Evolutionary conservation across 2,888 invertebrate genomes (phyloP), one percentile per base, ranked within the genome.

Genomic region (Andricus quercusramuli): DNA sequence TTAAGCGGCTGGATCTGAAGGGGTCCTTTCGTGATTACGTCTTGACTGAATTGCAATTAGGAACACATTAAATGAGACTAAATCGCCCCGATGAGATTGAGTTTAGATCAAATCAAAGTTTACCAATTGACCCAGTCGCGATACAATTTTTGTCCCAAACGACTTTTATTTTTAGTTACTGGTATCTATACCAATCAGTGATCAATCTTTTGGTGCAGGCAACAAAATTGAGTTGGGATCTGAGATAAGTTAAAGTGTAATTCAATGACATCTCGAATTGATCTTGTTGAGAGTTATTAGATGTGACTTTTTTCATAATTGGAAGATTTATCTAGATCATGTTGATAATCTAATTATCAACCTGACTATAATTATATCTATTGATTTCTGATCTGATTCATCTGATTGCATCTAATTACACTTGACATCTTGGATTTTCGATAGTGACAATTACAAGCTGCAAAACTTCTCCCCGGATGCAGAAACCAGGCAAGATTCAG

Each of bases 1-100:
- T 88, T 87, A 88, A 83, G 80, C 47, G 78, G 66, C 76, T 56
- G 78, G 41, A 78, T 66, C 44, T 81, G 70, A 77, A 85, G 82
- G 70, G 83, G 78, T 74, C 44, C 80, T 78, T 82, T 80, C 84
- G 80, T 85, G 83, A 88, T 89, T 84, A 85, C 85, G 84, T 83
- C 70, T 62, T 68, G 76, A 79, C 76, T 66, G 78, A 82, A 83
- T 78, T 83, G 82, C 83, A 85, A 88, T 86, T 86, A 85, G 85
- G 82, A 83, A 84, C 78, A 78, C 81, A 80, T 82, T 86, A 81
- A 81, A 77, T 56, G n/a, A 32, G 74, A 59, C 20, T 37, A 56
- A 29, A 74, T 74, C 32, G 29, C 74, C 15, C 62, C 32, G 25
- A 29, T 76, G 37, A 62, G 65, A 56, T 65, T 78, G 56, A 56